Conservation (phyloP, 2,113 vertebrate genomes). For the Grallaria varia region DNA sequence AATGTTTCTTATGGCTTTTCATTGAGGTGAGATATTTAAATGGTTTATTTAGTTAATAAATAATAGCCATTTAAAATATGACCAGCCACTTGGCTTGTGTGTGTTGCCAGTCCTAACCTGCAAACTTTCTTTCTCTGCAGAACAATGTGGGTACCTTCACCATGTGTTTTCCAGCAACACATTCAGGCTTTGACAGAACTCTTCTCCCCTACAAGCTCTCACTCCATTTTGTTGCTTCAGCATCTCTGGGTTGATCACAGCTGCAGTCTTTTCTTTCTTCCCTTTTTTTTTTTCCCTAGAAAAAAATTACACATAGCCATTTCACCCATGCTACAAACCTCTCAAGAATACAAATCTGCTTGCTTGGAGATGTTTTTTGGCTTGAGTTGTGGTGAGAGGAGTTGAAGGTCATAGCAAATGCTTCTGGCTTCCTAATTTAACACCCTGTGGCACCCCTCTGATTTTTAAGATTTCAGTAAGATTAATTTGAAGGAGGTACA, state of each 20-base stretch:
- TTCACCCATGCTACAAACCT: constrained; percentile 29
- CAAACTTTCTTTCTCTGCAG: background rate
- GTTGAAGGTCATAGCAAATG: constrained; percentile 4
- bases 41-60: background rate
- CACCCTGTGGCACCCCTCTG: background rate
- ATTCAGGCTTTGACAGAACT: background rate
- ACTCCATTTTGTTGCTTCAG: background rate
- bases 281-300: background rate
- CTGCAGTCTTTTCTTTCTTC: background rate
- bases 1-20: background rate
- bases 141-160: background rate
- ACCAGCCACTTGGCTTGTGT: background rate
- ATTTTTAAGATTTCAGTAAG: constrained; percentile 19
- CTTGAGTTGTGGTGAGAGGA: background rate
- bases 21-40: background rate
- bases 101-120: background rate
- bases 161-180: background rate
- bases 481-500: background rate
- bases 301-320: background rate
- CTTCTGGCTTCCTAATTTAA: constrained; percentile 36
- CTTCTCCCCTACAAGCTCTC: background rate
- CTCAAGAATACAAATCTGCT: constrained; percentile 20
- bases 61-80: background rate
- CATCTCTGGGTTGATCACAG: background rate
- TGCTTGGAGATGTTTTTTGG: background rate